phyloP scores from a whole-genome alignment of 2,797 vertebrate genomes.

The Anomalospiza imberbis region DNA sequence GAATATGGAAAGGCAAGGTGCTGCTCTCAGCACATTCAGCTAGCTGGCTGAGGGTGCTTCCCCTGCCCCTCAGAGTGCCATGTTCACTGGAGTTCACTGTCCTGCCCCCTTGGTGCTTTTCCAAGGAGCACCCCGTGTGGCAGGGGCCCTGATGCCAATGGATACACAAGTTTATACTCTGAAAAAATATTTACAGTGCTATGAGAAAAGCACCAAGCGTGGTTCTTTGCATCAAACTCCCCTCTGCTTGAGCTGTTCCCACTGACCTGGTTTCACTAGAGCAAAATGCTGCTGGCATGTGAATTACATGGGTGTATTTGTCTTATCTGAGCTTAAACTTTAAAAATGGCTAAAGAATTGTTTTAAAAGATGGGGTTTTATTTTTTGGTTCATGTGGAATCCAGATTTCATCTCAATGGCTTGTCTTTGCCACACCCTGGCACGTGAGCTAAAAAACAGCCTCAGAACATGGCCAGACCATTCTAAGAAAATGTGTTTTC shows the following conservation, averaged over 20 bases:
- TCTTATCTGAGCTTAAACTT: background rate
- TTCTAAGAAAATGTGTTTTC: background rate
- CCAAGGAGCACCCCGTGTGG: background rate
- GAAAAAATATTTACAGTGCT: background rate
- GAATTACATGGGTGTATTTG: background rate
- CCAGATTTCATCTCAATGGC: background rate
- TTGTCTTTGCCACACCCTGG: background rate
- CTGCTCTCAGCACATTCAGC: constrained; percentile 52
- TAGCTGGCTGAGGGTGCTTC: constrained; percentile 54
- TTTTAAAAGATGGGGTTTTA: background rate
- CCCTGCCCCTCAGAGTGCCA: background rate
- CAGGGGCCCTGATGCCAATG: background rate
- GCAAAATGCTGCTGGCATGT: background rate
- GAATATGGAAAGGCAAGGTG: constrained; percentile 64
- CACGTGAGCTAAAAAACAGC: background rate
- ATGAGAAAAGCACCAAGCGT: background rate
- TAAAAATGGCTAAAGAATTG: background rate
- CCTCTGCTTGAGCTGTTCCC: background rate
- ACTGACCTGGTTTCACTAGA: background rate
- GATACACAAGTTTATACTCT: background rate
- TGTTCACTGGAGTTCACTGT: constrained; percentile 61
- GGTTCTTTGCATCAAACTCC: background rate
- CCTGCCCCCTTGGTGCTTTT: background rate
- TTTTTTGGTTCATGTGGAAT: background rate
- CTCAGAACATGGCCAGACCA: background rate